Evolutionary conservation across 2,113 vertebrate genomes (phyloP), one percentile per base, ranked within the genome.

Genomic region (Trichechus manatus): DNA sequence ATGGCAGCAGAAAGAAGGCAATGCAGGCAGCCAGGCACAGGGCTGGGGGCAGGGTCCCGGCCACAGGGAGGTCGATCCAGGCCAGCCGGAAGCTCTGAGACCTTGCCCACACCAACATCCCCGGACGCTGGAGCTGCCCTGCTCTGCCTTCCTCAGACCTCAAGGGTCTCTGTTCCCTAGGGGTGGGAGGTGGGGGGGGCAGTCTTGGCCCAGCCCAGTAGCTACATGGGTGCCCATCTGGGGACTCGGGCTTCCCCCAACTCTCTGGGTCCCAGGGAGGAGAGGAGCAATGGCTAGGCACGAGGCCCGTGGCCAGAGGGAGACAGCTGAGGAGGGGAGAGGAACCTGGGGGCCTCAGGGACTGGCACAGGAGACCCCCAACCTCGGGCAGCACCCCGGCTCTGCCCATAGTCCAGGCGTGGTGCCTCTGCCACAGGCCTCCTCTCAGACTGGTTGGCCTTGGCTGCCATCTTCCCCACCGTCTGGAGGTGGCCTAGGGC

Each of bases 161-260:
- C 72, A 36, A 74, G 72, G 8, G 72, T 39, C 31, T 74, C 20
- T 8, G 74, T 29, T 27, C 39, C 6, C 17, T 13, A 6, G 42
- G 36, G 6, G 13, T 15, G 20, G 53, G 70, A 9, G 5, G n/a
- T 6, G 15, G 17, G 17, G 2, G 39, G 15, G 1, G 14, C n/a
- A 0, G n/a, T 31, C 39, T 23, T 11, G 22, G 33, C 47, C 44
- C 36, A 9, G 63, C 29, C 10, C 0, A 23, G 75, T 0, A 6
- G 13, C 91, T 42, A n/a, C 47, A 2, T 1, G 42, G 61, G 70
- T 0, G 0, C 70, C 15, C 17, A 0, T 47, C 56, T 53, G 25
- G 23, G 3, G 56, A 23, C 36, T 5, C 33, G 36, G 63, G 25
- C 1, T 5, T 29, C 31, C 22, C 1, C 33, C 22, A 36, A 8